A percentile compares a stretch with the other conserved stretches of the same genome.
These are phyloP conservation scores for Chaetodon trifasciatus DNA, from an alignment of 2,797 vertebrate genomes.

Conservation along the genomic window DNA sequence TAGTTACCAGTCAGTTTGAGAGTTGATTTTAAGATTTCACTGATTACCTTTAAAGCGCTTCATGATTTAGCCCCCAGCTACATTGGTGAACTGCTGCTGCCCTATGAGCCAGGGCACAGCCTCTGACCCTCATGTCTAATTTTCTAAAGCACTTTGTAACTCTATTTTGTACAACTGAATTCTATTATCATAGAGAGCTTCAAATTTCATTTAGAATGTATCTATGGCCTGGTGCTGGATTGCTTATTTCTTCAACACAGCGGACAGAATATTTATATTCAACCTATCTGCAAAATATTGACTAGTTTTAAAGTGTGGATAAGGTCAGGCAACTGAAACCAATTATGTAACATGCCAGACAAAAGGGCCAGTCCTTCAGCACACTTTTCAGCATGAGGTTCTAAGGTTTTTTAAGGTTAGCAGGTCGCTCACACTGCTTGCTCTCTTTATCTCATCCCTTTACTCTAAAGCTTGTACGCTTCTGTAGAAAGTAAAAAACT, in stretches of 20 bases:
- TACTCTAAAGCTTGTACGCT: conserved; percentile 3
- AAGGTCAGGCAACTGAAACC: not conserved
- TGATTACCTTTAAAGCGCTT: too few relatives aligned
- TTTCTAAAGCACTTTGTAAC: too few relatives aligned
- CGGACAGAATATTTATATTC: not conserved
- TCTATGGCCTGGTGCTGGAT: not conserved
- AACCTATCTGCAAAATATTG: not conserved
- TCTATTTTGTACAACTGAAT: too few relatives aligned
- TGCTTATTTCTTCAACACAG: not conserved
- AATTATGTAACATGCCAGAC: not conserved
- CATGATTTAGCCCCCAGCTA: too few relatives aligned
- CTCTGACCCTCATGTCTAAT: too few relatives aligned
- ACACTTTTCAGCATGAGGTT: not conserved
- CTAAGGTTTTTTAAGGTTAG: conserved; percentile 18
- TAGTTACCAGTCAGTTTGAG: too few relatives aligned
- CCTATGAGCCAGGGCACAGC: too few relatives aligned
- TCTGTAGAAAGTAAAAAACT: conserved; percentile 28
- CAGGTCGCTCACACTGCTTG: not conserved
- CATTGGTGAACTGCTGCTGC: too few relatives aligned
- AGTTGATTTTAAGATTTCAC: too few relatives aligned
- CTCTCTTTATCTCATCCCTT: conserved; percentile 24
- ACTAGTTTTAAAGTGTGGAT: not conserved
- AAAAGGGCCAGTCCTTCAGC: not conserved
- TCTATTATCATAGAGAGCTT: too few relatives aligned
- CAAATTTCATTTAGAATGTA: not conserved